A percentile compares a stretch with the other conserved stretches of the same genome.
Conservation (phyloP, 2,797 vertebrate species). For the Phataginus tricuspis region DNA sequence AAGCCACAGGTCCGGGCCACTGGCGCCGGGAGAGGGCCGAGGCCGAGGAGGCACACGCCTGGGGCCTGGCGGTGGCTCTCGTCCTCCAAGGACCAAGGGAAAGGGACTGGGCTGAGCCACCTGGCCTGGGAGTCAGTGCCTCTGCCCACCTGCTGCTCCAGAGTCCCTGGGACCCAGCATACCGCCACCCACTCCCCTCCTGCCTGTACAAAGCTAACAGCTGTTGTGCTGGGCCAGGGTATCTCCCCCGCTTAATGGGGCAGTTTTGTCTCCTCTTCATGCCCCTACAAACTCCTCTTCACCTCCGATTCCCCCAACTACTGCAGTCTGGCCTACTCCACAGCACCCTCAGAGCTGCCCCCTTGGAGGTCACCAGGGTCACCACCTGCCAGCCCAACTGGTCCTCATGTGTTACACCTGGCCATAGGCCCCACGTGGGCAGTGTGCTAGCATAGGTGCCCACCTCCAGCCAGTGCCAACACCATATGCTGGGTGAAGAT, state of each 20-base stretch:
- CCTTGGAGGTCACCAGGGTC: not conserved
- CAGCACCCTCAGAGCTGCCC: not conserved
- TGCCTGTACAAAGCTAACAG: accelerated
- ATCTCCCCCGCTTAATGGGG: too few relatives aligned
- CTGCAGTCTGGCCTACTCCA: too few relatives aligned
- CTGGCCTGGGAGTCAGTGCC: too few relatives aligned
- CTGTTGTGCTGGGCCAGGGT: accelerated
- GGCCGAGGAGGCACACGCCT: too few relatives aligned
- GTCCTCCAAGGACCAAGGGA: not conserved
- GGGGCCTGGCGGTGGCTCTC: not conserved
- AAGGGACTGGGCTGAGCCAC: too few relatives aligned
- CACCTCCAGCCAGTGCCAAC: not conserved
- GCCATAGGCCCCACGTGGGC: not conserved
- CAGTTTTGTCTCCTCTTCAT: not conserved
- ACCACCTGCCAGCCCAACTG: not conserved
- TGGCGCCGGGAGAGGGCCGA: too few relatives aligned
- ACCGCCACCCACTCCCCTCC: not conserved
- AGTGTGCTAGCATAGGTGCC: not conserved
- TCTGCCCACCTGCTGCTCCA: not conserved
- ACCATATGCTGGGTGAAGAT: not conserved
- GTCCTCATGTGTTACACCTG: accelerated
- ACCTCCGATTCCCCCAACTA: not conserved
- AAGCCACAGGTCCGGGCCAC: not conserved
- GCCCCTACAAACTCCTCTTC: too few relatives aligned
- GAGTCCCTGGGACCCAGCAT: not conserved